phyloP scores from a whole-genome alignment of 2,113 vertebrate species.

The Datnioides undecimradiatus region DNA sequence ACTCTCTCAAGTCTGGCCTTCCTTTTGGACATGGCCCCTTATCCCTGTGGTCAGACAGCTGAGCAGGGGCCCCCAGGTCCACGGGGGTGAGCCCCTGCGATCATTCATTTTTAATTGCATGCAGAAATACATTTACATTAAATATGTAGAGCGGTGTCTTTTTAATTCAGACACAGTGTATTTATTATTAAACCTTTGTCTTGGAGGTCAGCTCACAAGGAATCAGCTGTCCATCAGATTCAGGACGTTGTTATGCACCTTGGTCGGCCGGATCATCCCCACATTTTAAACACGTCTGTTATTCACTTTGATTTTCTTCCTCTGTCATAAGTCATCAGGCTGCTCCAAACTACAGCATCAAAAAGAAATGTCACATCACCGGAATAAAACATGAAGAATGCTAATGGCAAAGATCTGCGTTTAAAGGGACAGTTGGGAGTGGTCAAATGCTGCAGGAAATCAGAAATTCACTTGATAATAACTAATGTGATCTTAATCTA shows the following conservation, averaged over 20 bases:
- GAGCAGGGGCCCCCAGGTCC: slow-evolving; percentile 45
- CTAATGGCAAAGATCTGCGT: slow-evolving; percentile 37
- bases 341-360: slow-evolving; percentile 49
- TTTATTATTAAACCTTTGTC: slow-evolving; percentile 87
- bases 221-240: slow-evolving; percentile 79
- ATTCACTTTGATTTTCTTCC: slow-evolving; percentile 80
- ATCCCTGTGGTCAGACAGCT: slow-evolving; percentile 63
- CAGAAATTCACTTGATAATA: slow-evolving; percentile 35
- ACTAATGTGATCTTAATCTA: slow-evolving; percentile 32
- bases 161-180: slow-evolving; percentile 85
- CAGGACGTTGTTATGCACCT: slow-evolving; percentile 47
- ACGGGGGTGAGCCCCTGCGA: slow-evolving; percentile 65
- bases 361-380: slow-evolving; percentile 49
- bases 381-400: slow-evolving; percentile 63
- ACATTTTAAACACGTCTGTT: slow-evolving; percentile 66
- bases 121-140: slow-evolving; percentile 87
- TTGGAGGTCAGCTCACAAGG: slow-evolving; percentile 82
- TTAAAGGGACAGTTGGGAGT: slow-evolving; percentile 44
- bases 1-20: slow-evolving; percentile 38
- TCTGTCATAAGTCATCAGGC: slow-evolving; percentile 64
- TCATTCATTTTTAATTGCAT: slow-evolving; percentile 87
- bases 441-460: slow-evolving; percentile 46
- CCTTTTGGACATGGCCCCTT: slow-evolving; percentile 23
- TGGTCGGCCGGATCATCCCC: slow-evolving; percentile 46
- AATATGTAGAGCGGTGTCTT: slow-evolving; percentile 85